Evolutionary conservation across 2,797 vertebrate genomes (phyloP).

Genomic region (Lacerta agilis): DNA sequence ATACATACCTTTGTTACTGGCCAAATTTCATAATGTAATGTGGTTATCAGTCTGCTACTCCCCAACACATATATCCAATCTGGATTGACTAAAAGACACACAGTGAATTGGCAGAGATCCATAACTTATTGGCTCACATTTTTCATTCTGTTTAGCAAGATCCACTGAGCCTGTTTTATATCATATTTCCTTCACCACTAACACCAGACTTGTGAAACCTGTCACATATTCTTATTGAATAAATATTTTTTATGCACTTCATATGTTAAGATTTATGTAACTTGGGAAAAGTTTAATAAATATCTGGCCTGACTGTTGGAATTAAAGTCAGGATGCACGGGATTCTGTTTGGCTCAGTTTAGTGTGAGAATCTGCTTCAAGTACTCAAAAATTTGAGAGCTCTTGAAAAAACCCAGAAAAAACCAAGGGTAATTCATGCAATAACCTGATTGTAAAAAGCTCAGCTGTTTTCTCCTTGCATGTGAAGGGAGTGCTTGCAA

Average conservation of each 20-base stretch:
- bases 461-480: background rate
- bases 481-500: background rate
- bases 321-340: background rate
- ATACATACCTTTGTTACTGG: background rate
- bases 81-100: background rate
- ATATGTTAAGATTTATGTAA: slow-evolving; percentile 13
- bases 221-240: background rate
- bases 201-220: background rate
- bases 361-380: background rate
- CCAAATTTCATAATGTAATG: background rate
- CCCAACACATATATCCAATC: background rate
- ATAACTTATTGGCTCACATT: background rate
- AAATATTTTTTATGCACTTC: background rate
- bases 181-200: background rate
- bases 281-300: background rate
- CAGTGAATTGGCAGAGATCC: background rate
- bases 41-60: background rate
- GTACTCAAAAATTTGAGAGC: background rate
- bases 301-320: background rate
- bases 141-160: background rate
- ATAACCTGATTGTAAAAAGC: background rate
- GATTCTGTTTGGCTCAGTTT: background rate
- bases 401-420: background rate
- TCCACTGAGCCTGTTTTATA: slow-evolving; percentile 15
- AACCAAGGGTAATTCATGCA: background rate